These are phyloP conservation scores for Amiota minor DNA, from an alignment of 2,888 invertebrate species.

Conservation along the genomic window DNA sequence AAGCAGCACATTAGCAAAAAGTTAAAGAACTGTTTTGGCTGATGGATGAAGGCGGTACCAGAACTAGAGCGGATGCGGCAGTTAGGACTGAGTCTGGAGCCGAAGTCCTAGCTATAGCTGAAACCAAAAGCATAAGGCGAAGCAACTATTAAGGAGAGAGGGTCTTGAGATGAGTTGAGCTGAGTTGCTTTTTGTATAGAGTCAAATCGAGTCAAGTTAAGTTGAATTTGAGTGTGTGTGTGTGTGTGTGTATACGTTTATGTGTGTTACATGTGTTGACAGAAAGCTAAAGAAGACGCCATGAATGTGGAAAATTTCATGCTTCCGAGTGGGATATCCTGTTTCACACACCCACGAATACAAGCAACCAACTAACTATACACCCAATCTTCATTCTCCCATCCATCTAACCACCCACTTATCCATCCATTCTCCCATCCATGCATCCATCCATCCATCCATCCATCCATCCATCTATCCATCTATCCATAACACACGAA, in stretches of 20 bases:
- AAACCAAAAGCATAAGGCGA: neutral
- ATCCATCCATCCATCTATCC: slow-evolving; percentile 31
- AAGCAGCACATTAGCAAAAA: slow-evolving; percentile 25
- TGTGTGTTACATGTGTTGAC: slow-evolving; percentile 51
- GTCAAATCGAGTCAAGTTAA: slow-evolving; percentile 5
- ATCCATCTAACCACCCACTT: slow-evolving; percentile 48
- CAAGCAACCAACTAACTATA: slow-evolving; percentile 47
- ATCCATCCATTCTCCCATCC: slow-evolving; percentile 17
- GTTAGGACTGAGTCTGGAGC: neutral
- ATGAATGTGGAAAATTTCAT: slow-evolving; percentile 67
- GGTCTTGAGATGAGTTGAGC: neutral
- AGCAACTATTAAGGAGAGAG: neutral
- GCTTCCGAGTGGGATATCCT: slow-evolving; percentile 71
- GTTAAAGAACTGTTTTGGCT: too few relatives aligned
- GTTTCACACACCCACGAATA: slow-evolving; percentile 57
- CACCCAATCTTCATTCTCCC: slow-evolving; percentile 23
- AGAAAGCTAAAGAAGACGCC: slow-evolving; percentile 39
- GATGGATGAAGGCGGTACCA: neutral
- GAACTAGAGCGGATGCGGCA: neutral
- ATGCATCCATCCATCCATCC: slow-evolving; percentile 24
- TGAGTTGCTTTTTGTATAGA: neutral
- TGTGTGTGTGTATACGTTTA: neutral
- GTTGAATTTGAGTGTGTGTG: neutral
- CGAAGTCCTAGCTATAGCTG: neutral
- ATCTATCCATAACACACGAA: neutral